Conservation (phyloP, 2,113 vertebrate species). For the Anguilla japonica region DNA sequence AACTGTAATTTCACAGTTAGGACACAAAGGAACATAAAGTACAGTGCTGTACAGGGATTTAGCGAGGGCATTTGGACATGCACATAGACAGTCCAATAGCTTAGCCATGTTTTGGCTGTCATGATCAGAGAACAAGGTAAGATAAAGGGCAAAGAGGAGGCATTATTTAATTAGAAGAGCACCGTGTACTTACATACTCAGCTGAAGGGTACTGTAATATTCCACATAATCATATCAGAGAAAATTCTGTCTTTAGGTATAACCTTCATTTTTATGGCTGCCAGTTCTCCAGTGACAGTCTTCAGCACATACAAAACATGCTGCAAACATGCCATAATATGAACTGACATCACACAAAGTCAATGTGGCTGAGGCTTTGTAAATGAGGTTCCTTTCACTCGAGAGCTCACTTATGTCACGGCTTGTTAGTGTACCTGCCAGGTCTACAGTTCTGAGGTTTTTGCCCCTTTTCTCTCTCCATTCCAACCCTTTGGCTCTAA, state of each 20-base stretch:
- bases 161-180: background rate
- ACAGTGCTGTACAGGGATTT: background rate
- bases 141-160: background rate
- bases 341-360: background rate
- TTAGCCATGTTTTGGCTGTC: background rate
- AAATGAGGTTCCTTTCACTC: background rate
- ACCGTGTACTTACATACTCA: background rate
- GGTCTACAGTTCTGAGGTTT: background rate
- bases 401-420: background rate
- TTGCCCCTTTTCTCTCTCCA: background rate
- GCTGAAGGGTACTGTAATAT: background rate
- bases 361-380: background rate
- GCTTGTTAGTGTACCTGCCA: background rate
- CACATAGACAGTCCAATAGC: background rate
- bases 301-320: background rate
- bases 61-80: background rate
- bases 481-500: constrained; percentile 21
- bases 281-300: background rate
- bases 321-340: background rate
- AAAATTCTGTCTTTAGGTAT: background rate
- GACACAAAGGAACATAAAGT: background rate
- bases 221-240: background rate
- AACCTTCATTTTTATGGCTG: background rate
- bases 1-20: constrained; percentile 11
- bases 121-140: background rate